Base-by-base conservation (phyloP, 2,797 vertebrate species). In the Darevskia nairensis region DNA sequence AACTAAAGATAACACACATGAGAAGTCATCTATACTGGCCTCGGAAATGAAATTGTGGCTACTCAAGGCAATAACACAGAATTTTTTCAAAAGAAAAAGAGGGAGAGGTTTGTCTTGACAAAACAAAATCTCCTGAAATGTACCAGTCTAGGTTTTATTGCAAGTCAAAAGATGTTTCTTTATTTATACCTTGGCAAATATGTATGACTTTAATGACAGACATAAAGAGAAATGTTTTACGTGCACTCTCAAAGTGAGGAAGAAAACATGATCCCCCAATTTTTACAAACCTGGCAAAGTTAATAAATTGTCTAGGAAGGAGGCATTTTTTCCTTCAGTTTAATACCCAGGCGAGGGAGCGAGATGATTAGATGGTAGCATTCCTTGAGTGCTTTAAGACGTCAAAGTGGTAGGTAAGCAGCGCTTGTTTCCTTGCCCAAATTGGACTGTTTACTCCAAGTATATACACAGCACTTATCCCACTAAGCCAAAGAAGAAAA, bases 141-240 rank as follows among this genome's bases (percentile, higher is more conserved):
- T 94, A 91, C 93, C 89, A 87, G 50, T 3, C 61, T 71, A 61
- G 75, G 21, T 80, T 91, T 92, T 92, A 88, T 46, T 89, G 0
- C 87, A 93, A 91, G 85, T 95, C 91, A 93, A 92, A 92, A 94
- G 72, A 92, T 90, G 90, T 92, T 93, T 11, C 69, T 88, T 91
- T 91, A 86, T 92, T 93, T 94, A 89, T 88, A 80, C 91, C 80
- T 92, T 82, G 29, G 82, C 68, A 71, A 25, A 8, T 1, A 89
- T 50, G 76, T 83, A 88, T 82, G 3, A 78, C 1, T 1, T 55
- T 46, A 94, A 89, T 76, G 93, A 89, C 80, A 93, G 83, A 91
- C 83, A 86, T 75, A 66, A 92, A 93, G 77, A 82, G 91, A 94
- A 94, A 84, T 89, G 90, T 39, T 78, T 89, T 91, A 89, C 86